Evolutionary conservation across 2,888 invertebrate genomes (phyloP).

Genomic region (Heteropelma amictum): DNA sequence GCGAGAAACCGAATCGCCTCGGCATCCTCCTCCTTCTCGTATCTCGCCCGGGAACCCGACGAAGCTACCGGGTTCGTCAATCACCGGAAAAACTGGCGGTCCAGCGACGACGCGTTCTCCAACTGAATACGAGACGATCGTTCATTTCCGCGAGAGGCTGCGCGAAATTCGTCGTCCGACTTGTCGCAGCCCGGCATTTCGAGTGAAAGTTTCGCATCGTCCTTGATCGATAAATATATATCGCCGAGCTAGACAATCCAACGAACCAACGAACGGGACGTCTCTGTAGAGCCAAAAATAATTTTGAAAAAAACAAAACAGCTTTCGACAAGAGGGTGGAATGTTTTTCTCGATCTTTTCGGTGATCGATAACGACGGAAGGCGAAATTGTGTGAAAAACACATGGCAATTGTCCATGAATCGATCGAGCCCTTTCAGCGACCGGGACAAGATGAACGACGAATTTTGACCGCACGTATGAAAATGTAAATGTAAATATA

Average conservation of each 20-base stretch:
- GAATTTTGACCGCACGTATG: background rate
- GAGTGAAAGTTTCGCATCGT: too few relatives aligned
- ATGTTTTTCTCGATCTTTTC: too few relatives aligned
- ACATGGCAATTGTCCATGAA: background rate
- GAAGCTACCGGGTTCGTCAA: constrained; percentile 50
- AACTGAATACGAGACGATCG: constrained; percentile 41
- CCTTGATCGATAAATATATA: too few relatives aligned
- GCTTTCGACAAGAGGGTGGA: too few relatives aligned
- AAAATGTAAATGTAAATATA: constrained; percentile 3
- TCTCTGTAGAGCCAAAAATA: too few relatives aligned
- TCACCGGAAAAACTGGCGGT: constrained; percentile 60
- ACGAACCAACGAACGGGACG: too few relatives aligned
- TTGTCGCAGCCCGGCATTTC: too few relatives aligned
- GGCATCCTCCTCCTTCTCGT: background rate
- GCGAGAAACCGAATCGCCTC: constrained; percentile 35
- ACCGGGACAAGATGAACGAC: too few relatives aligned
- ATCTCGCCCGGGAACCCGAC: constrained; percentile 30
- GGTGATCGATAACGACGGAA: too few relatives aligned
- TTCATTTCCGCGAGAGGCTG: background rate
- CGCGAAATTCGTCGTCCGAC: too few relatives aligned
- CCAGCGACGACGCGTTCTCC: constrained; percentile 61
- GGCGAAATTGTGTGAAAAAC: background rate
- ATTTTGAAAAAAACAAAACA: too few relatives aligned
- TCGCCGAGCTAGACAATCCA: too few relatives aligned
- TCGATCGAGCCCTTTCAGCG: background rate